These are phyloP conservation scores for Diadophis punctatus DNA, from an alignment of 2,113 vertebrate species.

Conservation along the genomic window DNA sequence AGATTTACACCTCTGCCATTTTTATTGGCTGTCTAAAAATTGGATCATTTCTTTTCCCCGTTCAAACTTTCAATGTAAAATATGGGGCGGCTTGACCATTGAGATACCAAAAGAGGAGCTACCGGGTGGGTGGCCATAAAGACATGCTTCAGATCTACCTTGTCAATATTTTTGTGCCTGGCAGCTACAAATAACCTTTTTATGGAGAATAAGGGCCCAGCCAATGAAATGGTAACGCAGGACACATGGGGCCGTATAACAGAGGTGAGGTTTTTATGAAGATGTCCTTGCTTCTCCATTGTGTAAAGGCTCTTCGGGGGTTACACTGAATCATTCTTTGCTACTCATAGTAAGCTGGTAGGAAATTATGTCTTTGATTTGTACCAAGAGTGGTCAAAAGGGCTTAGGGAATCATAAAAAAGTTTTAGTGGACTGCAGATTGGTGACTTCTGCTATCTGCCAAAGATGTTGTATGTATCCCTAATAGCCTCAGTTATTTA, in stretches of 20 bases:
- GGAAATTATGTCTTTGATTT: neutral
- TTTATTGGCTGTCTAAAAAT: neutral
- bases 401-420: neutral
- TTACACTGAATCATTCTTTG: neutral
- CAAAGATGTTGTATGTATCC: neutral
- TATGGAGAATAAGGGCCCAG: neutral
- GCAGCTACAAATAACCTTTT: neutral
- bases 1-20: neutral
- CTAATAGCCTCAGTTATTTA: neutral
- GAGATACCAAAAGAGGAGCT: neutral
- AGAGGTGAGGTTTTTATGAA: neutral
- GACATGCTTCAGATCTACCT: neutral
- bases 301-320: neutral
- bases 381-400: neutral
- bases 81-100: neutral
- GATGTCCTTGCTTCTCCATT: neutral
- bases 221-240: neutral
- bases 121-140: neutral
- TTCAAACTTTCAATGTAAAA: neutral
- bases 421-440: neutral
- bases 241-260: neutral
- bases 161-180: neutral
- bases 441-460: neutral
- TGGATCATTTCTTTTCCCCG: neutral
- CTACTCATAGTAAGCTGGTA: neutral